Conservation (phyloP, 2,113 vertebrate genomes). For the Onychostruthus taczanowskii region DNA sequence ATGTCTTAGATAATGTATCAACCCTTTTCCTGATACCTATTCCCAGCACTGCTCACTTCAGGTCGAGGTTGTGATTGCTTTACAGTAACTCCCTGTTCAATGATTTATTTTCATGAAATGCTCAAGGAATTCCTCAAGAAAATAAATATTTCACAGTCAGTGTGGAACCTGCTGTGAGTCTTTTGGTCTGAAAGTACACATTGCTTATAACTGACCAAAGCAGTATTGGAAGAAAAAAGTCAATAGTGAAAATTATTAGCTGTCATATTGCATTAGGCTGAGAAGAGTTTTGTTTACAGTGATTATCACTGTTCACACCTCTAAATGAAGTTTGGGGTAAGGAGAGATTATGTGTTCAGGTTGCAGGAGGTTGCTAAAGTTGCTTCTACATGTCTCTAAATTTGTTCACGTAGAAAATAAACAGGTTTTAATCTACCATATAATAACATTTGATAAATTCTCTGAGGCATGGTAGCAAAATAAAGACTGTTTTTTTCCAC, state of each 20-base stretch:
- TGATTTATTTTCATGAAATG: not conserved
- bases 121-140: not conserved
- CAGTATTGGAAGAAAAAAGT: not conserved
- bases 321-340: not conserved
- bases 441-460: not conserved
- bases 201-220: not conserved
- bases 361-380: not conserved
- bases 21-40: not conserved
- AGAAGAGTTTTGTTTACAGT: not conserved
- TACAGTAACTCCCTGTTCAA: not conserved
- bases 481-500: not conserved
- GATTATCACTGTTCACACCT: not conserved
- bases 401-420: not conserved
- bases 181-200: not conserved
- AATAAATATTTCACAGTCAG: accelerated
- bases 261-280: not conserved
- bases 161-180: not conserved
- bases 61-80: not conserved
- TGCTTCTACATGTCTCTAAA: not conserved
- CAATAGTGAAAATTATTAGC: not conserved
- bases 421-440: not conserved
- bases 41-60: not conserved
- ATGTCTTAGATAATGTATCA: not conserved
- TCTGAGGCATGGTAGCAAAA: not conserved
- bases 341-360: not conserved